A percentile compares a stretch with the other conserved stretches of the same genome.
phyloP scores from a whole-genome alignment of 2,797 vertebrate species.

The Helicolenus hilgendorfi region DNA sequence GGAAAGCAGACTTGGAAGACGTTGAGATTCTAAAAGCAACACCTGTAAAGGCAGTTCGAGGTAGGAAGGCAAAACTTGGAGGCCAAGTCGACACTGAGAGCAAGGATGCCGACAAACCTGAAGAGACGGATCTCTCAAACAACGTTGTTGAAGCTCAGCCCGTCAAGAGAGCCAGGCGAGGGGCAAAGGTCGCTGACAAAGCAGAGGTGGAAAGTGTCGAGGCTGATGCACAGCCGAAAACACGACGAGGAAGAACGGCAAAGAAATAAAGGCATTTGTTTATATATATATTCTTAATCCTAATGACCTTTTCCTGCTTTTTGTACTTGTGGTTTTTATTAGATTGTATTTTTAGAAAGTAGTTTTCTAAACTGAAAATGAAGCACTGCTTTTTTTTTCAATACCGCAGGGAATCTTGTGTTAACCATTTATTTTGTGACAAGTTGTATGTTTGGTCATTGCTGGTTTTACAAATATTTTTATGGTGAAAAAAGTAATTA shows the following conservation, averaged over 20 bases:
- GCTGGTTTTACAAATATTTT: slow-evolving; percentile 32
- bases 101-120: slow-evolving; percentile 43
- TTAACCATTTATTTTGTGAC: not conserved
- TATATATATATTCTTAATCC: slow-evolving; percentile 34
- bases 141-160: slow-evolving; percentile 48
- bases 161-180: slow-evolving; percentile 67
- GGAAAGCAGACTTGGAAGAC: slow-evolving; percentile 61
- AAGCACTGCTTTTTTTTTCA: slow-evolving; percentile 46
- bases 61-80: slow-evolving; percentile 60
- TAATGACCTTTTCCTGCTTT: not conserved
- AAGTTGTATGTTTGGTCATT: slow-evolving; percentile 37
- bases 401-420: slow-evolving; percentile 56
- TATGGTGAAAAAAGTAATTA: slow-evolving; percentile 56
- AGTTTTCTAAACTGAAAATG: slow-evolving; percentile 52
- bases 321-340: slow-evolving; percentile 12
- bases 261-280: slow-evolving; percentile 73
- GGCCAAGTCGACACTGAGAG: slow-evolving; percentile 7
- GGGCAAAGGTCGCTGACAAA: slow-evolving; percentile 37
- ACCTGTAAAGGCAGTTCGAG: slow-evolving; percentile 53
- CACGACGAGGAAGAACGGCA: slow-evolving; percentile 74
- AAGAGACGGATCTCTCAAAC: slow-evolving; percentile 81
- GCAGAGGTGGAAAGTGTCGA: not conserved
- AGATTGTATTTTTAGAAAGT: slow-evolving; percentile 10
- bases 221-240: slow-evolving; percentile 54
- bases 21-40: slow-evolving; percentile 41